Base-by-base conservation (phyloP, 2,113 vertebrate species). In the Oreochromis niloticus region DNA sequence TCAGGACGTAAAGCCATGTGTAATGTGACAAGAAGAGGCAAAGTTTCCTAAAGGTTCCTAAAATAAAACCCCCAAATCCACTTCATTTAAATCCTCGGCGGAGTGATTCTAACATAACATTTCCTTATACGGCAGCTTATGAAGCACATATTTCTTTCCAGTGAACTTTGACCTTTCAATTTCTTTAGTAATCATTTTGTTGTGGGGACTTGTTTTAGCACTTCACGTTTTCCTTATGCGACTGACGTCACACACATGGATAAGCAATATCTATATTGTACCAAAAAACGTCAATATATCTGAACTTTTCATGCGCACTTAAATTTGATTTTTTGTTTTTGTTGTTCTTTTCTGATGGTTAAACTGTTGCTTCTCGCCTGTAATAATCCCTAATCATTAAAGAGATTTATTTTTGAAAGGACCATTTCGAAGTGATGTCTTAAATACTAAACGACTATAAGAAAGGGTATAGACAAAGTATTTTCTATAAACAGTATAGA, bases 1-100 rank as follows among this genome's bases (percentile, higher is more conserved):
- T 83, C 98, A 99, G 88, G 98, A 99, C 88, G 98, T 99, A 71
- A 99, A 99, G 94, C 98, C 98, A 12, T 99, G 98, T 4, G 97
- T 99, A 30, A 99, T 99, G 97, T 99, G 96, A 98, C 94, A 11
- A 9, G 59, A 54, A 50, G 57, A 79, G 17, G 27, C 22, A 32
- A 39, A n/a, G 12, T 32, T 27, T 27, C 27, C 27, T 27, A 4
- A 27, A 27, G 56, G 24, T 46, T 63, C 17, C 41, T 16, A 50
- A n/a, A 50, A 50, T 34, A 50, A 82, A 84, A 24, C 0, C 17
- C 30, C 4, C 43, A 2, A 3, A 32, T 11, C 9, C 63, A 4
- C 12, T 52, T 34, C 16, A 27, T 54, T 56, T 39, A 4, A 61
- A 2, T 17, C 30, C 14, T 66, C 66, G 12, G 17, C 30, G 41